A percentile compares a stretch with the other conserved stretches of the same genome.
Conservation (phyloP, 2,113 vertebrate species). For the Cheilinus undulatus region DNA sequence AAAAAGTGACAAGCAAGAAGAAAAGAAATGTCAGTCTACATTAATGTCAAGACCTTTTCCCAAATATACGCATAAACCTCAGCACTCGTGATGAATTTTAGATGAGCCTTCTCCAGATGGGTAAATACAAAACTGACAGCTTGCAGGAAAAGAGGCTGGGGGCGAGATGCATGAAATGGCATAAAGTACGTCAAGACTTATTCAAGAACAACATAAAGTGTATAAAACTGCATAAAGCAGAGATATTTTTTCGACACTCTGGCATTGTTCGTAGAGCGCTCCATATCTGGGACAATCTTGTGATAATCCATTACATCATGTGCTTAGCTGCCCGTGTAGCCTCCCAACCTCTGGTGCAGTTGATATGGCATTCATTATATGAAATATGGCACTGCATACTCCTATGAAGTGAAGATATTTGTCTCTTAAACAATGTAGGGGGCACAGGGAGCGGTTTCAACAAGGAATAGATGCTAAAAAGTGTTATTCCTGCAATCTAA, state of each 20-base stretch:
- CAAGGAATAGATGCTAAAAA: not conserved
- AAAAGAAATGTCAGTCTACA: slow-evolving; percentile 20
- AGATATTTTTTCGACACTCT: slow-evolving; percentile 44
- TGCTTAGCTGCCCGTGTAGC: slow-evolving; percentile 66
- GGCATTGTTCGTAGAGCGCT: slow-evolving; percentile 69
- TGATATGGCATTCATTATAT: slow-evolving; percentile 13
- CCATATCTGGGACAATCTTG: slow-evolving; percentile 80
- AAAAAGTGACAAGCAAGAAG: slow-evolving; percentile 54
- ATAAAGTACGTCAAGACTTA: not conserved
- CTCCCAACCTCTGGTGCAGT: slow-evolving; percentile 50
- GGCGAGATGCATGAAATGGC: slow-evolving; percentile 11
- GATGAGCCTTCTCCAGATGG: slow-evolving; percentile 23
- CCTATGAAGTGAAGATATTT: not conserved
- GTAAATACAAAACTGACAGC: slow-evolving; percentile 24
- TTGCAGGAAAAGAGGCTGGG: slow-evolving; percentile 12
- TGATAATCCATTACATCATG: slow-evolving; percentile 82
- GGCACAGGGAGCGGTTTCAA: not conserved
- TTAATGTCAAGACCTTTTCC: slow-evolving; percentile 38
- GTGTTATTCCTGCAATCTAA: no score
- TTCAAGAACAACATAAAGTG: slow-evolving; percentile 15
- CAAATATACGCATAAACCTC: slow-evolving; percentile 23
- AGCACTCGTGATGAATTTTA: slow-evolving; percentile 35
- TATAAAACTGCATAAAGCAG: slow-evolving; percentile 17
- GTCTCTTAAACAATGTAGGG: not conserved
- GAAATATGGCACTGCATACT: slow-evolving; percentile 48